Conservation (phyloP, 2,113 vertebrate species). For the Pholis gunnellus region DNA sequence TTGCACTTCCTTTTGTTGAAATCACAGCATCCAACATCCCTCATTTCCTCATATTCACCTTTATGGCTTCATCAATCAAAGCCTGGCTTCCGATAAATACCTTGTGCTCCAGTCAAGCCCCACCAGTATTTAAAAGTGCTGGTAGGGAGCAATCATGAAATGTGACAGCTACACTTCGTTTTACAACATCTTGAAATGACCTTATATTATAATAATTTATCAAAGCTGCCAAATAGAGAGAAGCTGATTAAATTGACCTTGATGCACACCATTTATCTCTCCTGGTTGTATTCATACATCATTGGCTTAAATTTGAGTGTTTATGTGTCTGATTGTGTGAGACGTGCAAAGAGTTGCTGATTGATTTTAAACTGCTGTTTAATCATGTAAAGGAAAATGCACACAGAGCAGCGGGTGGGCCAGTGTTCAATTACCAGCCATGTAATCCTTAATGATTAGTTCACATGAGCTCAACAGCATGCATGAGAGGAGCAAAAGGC, state of each 20-base stretch:
- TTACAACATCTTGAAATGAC: constrained; percentile 21
- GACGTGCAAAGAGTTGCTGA: constrained; percentile 19
- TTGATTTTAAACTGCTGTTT: constrained; percentile 47
- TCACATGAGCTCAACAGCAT: constrained; percentile 35
- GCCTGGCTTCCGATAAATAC: constrained; percentile 9
- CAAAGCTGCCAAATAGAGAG: constrained; percentile 18
- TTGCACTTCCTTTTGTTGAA: constrained; percentile 65
- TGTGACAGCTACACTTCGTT: constrained; percentile 27
- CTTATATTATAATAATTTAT: constrained; percentile 41
- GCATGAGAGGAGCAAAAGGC: constrained; percentile 16
- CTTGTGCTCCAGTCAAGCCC: constrained; percentile 20
- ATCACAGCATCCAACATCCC: constrained; percentile 31
- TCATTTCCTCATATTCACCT: constrained; percentile 47
- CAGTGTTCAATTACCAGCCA: constrained; percentile 45
- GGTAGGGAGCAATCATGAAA: constrained; percentile 40
- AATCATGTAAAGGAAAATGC: constrained; percentile 42
- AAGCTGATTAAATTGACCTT: constrained; percentile 23
- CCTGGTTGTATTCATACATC: constrained; percentile 11
- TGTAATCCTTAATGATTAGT: constrained; percentile 53
- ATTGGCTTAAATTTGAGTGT: constrained; percentile 1
- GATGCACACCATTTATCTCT: not conserved
- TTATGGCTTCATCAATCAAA: constrained; percentile 58
- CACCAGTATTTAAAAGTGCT: constrained; percentile 57
- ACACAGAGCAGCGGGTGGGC: constrained; percentile 25
- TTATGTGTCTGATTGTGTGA: not conserved